phyloP scores from a whole-genome alignment of 2,888 invertebrate species.

The Nemoura dubitans region DNA sequence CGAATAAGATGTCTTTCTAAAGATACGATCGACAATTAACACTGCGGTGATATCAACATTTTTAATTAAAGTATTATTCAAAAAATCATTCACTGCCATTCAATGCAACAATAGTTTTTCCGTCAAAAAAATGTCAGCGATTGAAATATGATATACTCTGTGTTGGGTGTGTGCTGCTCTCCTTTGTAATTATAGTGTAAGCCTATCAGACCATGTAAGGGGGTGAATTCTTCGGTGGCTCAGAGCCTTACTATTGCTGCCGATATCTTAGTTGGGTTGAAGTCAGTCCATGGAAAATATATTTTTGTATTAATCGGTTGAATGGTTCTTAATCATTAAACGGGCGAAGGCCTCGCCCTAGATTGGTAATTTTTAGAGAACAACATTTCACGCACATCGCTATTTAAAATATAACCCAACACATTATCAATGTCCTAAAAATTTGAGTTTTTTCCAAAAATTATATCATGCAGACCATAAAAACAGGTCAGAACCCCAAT shows the following conservation, averaged over 20 bases:
- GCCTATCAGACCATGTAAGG: background rate
- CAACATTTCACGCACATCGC: no score
- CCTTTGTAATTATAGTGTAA: background rate
- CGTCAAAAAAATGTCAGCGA: slow-evolving; percentile 9
- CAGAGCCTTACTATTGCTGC: background rate
- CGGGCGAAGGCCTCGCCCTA: no score
- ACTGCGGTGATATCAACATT: slow-evolving; percentile 25
- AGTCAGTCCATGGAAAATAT: background rate
- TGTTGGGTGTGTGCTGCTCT: background rate
- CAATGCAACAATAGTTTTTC: slow-evolving; percentile 26
- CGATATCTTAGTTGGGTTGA: background rate
- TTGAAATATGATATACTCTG: slow-evolving; percentile 22
- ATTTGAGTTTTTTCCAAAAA: background rate
- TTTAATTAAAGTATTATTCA: slow-evolving; percentile 35
- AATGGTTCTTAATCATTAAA: no score
- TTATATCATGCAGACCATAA: background rate
- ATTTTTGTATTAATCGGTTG: no score
- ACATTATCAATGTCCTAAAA: no score
- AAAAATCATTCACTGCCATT: slow-evolving; percentile 12
- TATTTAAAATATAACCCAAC: no score
- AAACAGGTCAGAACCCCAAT: background rate
- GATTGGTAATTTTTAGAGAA: no score
- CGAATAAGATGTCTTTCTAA: background rate
- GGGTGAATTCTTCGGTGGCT: background rate
- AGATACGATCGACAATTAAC: slow-evolving; percentile 3